phyloP scores from a whole-genome alignment of 92 coral and sea anemone genomes.

The Diadumene lineata region DNA sequence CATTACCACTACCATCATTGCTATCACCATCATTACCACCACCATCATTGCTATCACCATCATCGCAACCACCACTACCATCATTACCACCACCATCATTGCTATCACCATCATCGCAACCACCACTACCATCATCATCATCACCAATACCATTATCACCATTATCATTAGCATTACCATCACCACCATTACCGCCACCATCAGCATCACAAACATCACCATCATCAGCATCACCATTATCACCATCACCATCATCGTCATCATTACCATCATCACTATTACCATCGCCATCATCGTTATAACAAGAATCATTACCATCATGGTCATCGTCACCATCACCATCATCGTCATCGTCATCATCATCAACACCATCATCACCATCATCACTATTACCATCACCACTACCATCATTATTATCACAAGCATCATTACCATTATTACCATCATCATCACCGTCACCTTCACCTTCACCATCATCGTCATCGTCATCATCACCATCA shows the following conservation, averaged over 20 bases:
- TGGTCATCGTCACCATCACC: not conserved
- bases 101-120: not conserved
- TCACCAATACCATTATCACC: not conserved
- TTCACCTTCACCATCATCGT: constrained; percentile 1
- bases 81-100: constrained; percentile 11
- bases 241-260: not conserved
- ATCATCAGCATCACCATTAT: not conserved
- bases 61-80: too few species aligned
- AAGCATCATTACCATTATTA: not conserved
- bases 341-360: not conserved
- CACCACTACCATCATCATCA: not conserved
- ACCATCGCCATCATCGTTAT: not conserved
- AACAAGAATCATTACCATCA: not conserved
- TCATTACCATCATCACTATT: not conserved
- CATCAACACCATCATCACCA: not conserved
- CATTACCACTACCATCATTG: too few species aligned
- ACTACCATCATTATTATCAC: not conserved
- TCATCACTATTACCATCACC: not conserved
- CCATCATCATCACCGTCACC: not conserved
- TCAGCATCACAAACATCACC: constrained; percentile 1
- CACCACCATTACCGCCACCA: not conserved
- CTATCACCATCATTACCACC: too few species aligned
- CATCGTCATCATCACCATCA: constrained; percentile 5
- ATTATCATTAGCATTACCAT: constrained; percentile 7
- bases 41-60: too few species aligned